Evolutionary conservation across 2,888 invertebrate genomes (phyloP).

Genomic region (Ceramica pisi): DNA sequence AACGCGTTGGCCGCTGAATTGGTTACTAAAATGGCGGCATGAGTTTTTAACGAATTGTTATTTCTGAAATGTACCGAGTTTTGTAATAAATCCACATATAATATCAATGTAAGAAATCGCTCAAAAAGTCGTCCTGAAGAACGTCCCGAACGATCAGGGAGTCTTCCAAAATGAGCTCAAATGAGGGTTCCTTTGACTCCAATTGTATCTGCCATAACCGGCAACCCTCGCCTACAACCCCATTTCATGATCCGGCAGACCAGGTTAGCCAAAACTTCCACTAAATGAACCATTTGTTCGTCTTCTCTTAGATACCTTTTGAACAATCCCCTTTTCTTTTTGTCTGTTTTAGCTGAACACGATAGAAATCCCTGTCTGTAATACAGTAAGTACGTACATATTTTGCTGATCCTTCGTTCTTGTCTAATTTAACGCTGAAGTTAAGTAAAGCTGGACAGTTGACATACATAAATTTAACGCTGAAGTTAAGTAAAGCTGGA

Average conservation of each 20-base stretch:
- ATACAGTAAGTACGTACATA: background rate
- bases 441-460: too few relatives aligned
- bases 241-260: background rate
- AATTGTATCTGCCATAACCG: background rate
- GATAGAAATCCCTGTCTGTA: background rate
- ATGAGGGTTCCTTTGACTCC: too few relatives aligned
- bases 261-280: background rate
- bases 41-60: background rate
- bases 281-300: background rate
- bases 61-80: background rate
- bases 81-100: background rate
- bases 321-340: background rate
- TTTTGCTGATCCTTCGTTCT: background rate
- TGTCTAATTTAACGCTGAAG: too few relatives aligned
- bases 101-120: background rate
- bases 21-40: background rate
- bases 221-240: too few relatives aligned
- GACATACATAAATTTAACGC: too few relatives aligned
- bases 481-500: too few relatives aligned
- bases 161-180: background rate
- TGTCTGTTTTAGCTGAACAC: background rate
- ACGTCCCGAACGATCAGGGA: background rate
- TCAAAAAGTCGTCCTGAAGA: background rate
- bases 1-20: background rate
- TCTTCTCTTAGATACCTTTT: too few relatives aligned